Evolutionary conservation across 2,113 vertebrate species (phyloP).

Genomic region (Baryphthengus martii): DNA sequence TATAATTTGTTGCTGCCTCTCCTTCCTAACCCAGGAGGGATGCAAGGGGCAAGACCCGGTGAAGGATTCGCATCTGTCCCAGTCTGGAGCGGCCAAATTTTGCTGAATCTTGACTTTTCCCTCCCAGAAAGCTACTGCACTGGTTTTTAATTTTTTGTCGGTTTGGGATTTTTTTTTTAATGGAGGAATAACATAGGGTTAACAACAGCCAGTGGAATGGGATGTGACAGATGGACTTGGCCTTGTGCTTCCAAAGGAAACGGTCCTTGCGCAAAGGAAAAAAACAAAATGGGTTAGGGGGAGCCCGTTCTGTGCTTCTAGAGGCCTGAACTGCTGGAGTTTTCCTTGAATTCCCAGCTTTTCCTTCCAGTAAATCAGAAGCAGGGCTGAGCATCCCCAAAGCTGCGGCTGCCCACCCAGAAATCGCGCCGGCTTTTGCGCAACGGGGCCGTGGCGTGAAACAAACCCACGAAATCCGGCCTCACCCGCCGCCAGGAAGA

Average conservation of each 20-base stretch:
- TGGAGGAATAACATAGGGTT: not conserved
- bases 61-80: not conserved
- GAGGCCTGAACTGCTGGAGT: not conserved
- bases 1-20: not conserved
- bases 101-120: not conserved
- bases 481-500: not conserved
- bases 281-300: rapidly evolving
- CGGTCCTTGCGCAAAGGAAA: not conserved
- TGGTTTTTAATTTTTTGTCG: too few relatives aligned
- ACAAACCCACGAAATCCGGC: not conserved
- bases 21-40: not conserved
- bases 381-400: not conserved
- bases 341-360: not conserved
- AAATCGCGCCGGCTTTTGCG: not conserved
- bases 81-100: rapidly evolving
- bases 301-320: not conserved
- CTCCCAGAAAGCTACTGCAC: not conserved
- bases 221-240: not conserved
- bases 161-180: not conserved
- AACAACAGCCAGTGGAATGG: not conserved
- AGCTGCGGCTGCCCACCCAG: rapidly evolving
- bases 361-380: not conserved
- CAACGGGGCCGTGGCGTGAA: rapidly evolving
- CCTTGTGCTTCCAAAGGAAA: not conserved
- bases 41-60: not conserved